Conservation (phyloP, 2,888 invertebrate genomes). For the Drosophila prostipennis region DNA sequence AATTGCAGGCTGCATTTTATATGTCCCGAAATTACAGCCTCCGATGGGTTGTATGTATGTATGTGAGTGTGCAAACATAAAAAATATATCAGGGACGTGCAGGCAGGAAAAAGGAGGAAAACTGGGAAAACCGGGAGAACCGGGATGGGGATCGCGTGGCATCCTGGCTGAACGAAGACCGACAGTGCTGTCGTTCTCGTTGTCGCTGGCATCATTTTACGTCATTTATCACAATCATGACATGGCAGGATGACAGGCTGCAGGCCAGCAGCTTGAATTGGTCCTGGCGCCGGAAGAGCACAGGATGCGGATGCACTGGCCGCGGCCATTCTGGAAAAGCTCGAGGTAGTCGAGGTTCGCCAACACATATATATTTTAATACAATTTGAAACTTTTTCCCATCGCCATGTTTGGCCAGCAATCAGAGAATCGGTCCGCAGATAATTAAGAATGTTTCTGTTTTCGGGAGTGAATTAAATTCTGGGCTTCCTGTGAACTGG, state of each 20-base stretch:
- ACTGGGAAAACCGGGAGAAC: background rate
- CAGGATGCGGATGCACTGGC: slow-evolving; percentile 16
- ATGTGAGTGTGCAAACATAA: slow-evolving; percentile 26
- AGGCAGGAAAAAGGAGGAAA: slow-evolving; percentile 1
- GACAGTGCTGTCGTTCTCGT: slow-evolving; percentile 65
- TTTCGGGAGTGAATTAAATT: slow-evolving; percentile 19
- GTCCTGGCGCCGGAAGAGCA: slow-evolving; percentile 26
- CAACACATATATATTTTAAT: slow-evolving; percentile 59
- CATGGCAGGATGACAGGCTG: slow-evolving; percentile 63
- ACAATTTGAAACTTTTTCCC: slow-evolving; percentile 38
- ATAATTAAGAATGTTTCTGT: slow-evolving; percentile 54
- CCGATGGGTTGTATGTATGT: slow-evolving; percentile 9
- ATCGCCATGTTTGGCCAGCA: slow-evolving; percentile 50
- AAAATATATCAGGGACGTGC: slow-evolving; percentile 43
- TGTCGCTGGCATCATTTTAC: slow-evolving; percentile 77
- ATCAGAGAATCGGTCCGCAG: slow-evolving; percentile 53
- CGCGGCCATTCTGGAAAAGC: slow-evolving; percentile 1
- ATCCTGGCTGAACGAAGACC: slow-evolving; percentile 48
- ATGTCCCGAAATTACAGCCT: slow-evolving; percentile 70
- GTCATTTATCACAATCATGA: slow-evolving; percentile 79
- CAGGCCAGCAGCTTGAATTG: slow-evolving; percentile 32
- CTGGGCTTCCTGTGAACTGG: background rate
- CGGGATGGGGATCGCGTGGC: slow-evolving; percentile 13
- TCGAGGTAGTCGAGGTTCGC: slow-evolving; percentile 26
- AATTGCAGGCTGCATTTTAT: slow-evolving; percentile 77